Evolutionary conservation across 1,140 invertebrate species (phyloP).

Genomic region (Drosophila repleta): DNA sequence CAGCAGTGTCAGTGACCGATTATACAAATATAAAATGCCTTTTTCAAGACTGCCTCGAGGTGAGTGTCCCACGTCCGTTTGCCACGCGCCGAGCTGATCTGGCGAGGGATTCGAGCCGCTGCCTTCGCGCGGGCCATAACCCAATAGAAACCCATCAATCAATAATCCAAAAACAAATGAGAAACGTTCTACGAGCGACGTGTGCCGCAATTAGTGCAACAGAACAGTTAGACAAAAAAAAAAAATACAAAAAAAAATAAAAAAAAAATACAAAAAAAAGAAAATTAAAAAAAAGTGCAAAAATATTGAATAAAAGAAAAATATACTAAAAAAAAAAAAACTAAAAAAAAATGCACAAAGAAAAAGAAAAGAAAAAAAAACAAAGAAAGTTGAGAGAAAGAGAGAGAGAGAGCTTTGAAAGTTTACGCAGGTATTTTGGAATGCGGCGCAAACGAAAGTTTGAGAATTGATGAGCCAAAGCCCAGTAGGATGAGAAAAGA

Average conservation of each 20-base stretch:
- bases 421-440: constrained; percentile 1
- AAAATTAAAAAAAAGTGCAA: background rate
- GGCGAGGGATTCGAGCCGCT: constrained; percentile 5
- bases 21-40: constrained; percentile 28
- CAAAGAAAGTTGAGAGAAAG: no score
- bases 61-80: constrained; percentile 45
- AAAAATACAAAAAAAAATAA: background rate
- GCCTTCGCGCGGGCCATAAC: constrained; percentile 14
- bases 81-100: background rate
- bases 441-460: background rate
- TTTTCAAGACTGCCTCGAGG: constrained; percentile 33
- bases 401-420: no score
- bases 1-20: constrained; percentile 36
- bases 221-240: background rate
- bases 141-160: constrained; percentile 1
- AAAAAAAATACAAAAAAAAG: background rate
- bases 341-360: background rate
- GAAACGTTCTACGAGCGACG: constrained; percentile 26
- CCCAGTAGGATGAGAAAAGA: constrained; percentile 2
- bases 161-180: background rate
- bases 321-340: background rate
- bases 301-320: constrained; percentile 8
- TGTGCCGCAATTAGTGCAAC: constrained; percentile 13
- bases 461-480: background rate
- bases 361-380: no score